Evolutionary conservation across 2,888 invertebrate genomes (phyloP).

Genomic region (Hypercompe scribonia): DNA sequence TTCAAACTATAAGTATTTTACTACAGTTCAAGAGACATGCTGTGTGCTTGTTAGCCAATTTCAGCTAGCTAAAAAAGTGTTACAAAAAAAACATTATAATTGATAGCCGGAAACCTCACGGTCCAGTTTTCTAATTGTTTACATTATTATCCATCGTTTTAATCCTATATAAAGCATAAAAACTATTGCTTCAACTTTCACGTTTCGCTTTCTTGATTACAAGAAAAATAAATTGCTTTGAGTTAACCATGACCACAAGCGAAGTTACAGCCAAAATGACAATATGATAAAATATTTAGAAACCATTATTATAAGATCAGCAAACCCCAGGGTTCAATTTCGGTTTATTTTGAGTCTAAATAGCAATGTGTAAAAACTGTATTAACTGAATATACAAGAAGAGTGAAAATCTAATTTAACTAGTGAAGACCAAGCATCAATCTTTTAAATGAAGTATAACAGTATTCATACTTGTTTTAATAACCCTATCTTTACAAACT

Average conservation of each 20-base stretch:
- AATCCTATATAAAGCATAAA: slow-evolving; percentile 12
- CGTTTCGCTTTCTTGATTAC: slow-evolving; percentile 18
- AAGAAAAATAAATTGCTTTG: slow-evolving; percentile 6
- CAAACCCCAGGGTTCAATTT: not conserved
- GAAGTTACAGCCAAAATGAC: not conserved
- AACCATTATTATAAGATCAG: not conserved
- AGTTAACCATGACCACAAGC: not conserved
- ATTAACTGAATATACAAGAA: too few species aligned
- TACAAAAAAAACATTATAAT: not conserved
- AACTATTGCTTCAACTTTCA: slow-evolving; percentile 14
- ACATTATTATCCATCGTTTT: slow-evolving; percentile 10
- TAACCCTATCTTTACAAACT: slow-evolving; percentile 26
- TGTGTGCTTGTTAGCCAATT: not conserved
- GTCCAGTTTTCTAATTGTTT: slow-evolving; percentile 15
- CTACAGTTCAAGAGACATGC: not conserved
- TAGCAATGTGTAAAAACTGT: too few species aligned
- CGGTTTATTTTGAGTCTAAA: too few species aligned
- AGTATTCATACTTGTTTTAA: slow-evolving; percentile 6
- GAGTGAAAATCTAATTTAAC: too few species aligned
- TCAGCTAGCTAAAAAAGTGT: not conserved
- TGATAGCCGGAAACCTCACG: slow-evolving; percentile 8
- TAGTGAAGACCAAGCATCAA: too few species aligned
- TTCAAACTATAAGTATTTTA: not conserved
- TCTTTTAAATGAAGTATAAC: not conserved
- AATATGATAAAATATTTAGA: not conserved